Base-by-base conservation (phyloP, 2,797 vertebrate genomes). In the Acanthopagrus latus region DNA sequence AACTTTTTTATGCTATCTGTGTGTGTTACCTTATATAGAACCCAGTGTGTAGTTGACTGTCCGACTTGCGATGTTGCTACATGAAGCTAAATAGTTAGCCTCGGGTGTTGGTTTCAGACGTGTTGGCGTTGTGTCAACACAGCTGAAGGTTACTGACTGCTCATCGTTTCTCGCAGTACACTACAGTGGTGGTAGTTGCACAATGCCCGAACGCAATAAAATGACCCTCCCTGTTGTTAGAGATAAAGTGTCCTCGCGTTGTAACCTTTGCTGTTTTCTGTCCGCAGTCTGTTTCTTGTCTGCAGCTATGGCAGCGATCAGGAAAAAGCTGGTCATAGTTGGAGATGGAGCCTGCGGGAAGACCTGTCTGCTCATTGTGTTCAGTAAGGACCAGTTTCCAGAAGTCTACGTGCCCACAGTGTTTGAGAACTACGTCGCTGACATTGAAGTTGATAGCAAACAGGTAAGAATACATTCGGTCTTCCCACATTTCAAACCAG, bases 341-440 rank as follows among this genome's bases (percentile, higher is more conserved):
- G 96, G 96, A 75, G 96, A 97, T 74, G 96, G 96, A 44, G 96
- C 96, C n/a, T 97, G 96, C 65, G 96, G 96, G 48, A 97, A 97
- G 90, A 97, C 96, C 14, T 96, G 96, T 76, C 95, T 97, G 56
- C 95, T 97, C 79, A 97, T 97, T 0, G 95, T 97, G 70, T 97
- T 97, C 93, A 97, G 96, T 75, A 97, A 97, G 88, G 96, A 97
- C 92, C 96, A 96, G 90, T 97, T 97, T 84, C 96, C 96, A 6
- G 96, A 97, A 84, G 96, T 97, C 21, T 97, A 97, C 0, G 96
- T 97, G 27, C 96, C 96, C 74, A 97, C 96, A 0, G 96, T 97
- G 46, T 97, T 97, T 62, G 96, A 97, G 83, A 97, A 97, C 93
- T 97, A 97, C 1, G 96, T 97, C 2, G 96, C 96, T 3, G 96